Base-by-base conservation (phyloP, 2,888 invertebrate genomes). In the Quadroppia sp. region DNA sequence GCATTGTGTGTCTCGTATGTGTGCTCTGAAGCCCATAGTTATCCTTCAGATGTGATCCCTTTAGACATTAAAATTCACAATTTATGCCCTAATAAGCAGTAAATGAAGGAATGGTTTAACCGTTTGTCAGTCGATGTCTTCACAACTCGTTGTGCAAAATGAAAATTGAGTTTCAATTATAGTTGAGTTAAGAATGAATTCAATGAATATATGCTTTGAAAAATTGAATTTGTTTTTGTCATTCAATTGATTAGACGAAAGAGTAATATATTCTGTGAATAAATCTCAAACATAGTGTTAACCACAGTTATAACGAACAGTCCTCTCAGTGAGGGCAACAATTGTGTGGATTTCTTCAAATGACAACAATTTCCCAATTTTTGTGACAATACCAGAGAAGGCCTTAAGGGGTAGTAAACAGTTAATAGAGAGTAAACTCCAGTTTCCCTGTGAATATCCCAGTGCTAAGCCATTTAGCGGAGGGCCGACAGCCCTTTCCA, bases 51-150 rank as follows among this genome's bases (percentile, higher is more conserved):
- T 6, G 9, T 7, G 17, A 50, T 15, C 9, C 20, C 50, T n/a
- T 50, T 50, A 11, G 50, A 50, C 50, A 50, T 50, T 6, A 36
- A 50, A 50, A 50, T 50, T 50, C 50, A 50, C 3, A 50, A 50
- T 50, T 50, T 50, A 9, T 17, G 50, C 50, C 17, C 50, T 50
- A 50, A n/a, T 50, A 50, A 50, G n/a, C 17, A n/a, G n/a, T n/a
- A 50, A 50, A n/a, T n/a, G 50, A 50, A 50, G 50, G 17, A 15
- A 50, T 9, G n/a, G n/a, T n/a, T n/a, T n/a, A n/a, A n/a, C n/a
- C 17, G 50, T n/a, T 50, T n/a, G 36, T 36, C 36, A 7, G 6
- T 36, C n/a, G n/a, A n/a, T 36, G 36, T 36, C 36, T 36, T 36
- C 36, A 36, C 11, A 7, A 6, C 20, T 20, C 17, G 9, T 11